These are phyloP conservation scores for Phalera bucephala DNA, from an alignment of 2,888 invertebrate species.

Conservation along the genomic window DNA sequence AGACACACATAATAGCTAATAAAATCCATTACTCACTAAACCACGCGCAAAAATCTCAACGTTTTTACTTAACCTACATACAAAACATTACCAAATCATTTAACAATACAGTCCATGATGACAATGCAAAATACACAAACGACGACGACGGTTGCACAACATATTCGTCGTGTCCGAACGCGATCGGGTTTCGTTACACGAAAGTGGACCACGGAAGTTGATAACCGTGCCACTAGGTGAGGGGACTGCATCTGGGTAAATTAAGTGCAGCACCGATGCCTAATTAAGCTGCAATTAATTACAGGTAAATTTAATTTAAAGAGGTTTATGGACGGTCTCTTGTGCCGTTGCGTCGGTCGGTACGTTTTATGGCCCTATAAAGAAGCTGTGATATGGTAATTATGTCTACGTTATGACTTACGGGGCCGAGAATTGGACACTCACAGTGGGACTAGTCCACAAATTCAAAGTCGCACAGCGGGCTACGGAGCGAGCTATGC, in stretches of 20 bases:
- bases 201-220: constrained; percentile 37
- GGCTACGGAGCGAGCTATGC: no score
- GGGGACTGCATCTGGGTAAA: constrained; percentile 29
- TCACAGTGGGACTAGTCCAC: no score
- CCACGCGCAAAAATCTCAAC: no score
- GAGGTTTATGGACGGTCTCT: background rate
- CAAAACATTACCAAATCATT: background rate
- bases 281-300: constrained; percentile 11
- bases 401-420: no score
- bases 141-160: background rate
- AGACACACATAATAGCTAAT: no score
- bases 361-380: background rate
- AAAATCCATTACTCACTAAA: no score
- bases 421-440: no score
- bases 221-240: constrained; percentile 36
- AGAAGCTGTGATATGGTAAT: no score
- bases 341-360: background rate
- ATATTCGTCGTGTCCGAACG: background rate
- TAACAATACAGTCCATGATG: constrained; percentile 12
- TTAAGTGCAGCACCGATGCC: constrained; percentile 12
- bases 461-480: no score
- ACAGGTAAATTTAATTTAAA: constrained; percentile 6
- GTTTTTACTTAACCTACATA: background rate
- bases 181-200: constrained; percentile 25
- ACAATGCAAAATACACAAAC: constrained; percentile 15